phyloP scores from a whole-genome alignment of 2,888 invertebrate genomes.

The Sphinx pinastri region DNA sequence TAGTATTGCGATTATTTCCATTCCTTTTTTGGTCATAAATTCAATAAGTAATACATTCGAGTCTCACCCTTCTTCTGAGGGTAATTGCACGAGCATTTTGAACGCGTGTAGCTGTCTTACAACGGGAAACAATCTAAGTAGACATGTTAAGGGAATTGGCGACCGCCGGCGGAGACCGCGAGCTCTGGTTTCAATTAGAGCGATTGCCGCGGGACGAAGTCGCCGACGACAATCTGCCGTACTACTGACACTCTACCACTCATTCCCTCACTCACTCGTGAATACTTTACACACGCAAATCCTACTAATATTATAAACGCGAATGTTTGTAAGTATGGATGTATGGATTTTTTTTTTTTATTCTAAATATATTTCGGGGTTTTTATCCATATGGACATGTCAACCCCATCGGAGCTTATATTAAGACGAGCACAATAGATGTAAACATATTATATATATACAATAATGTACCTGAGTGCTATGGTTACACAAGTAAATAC shows the following conservation, averaged over 20 bases:
- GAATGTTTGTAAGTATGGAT: too few species aligned
- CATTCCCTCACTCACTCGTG: not conserved
- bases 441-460: too few species aligned
- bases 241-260: conserved; percentile 2
- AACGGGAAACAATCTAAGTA: conserved; percentile 71
- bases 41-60: not conserved
- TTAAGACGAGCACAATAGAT: too few species aligned
- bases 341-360: too few species aligned
- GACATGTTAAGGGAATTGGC: conserved; percentile 72
- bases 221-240: conserved; percentile 31
- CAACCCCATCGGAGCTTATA: too few species aligned
- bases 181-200: conserved; percentile 75
- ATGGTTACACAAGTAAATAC: too few species aligned
- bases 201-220: conserved; percentile 57
- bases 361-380: too few species aligned
- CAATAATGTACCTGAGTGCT: too few species aligned
- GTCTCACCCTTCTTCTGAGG: not conserved
- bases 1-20: too few species aligned
- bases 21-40: not conserved
- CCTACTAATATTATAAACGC: too few species aligned
- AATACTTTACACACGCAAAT: not conserved
- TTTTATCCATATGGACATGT: too few species aligned
- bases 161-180: conserved; percentile 50
- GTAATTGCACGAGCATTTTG: not conserved
- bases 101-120: conserved; percentile 23